These are phyloP conservation scores for Pipistrellus kuhlii DNA, from an alignment of 2,797 vertebrate species.

Conservation along the genomic window DNA sequence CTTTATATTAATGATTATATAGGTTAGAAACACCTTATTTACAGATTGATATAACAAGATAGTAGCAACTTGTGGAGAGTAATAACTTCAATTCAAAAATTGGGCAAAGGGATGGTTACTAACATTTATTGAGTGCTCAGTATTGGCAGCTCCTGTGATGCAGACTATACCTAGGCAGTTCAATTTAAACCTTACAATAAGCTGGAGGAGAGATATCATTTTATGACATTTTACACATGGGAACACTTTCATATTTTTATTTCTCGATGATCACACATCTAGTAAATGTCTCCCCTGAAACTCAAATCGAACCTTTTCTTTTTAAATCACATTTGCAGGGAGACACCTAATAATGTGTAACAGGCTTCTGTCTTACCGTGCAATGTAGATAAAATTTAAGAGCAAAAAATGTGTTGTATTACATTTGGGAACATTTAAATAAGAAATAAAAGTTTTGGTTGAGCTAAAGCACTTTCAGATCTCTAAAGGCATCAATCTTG, in stretches of 20 bases:
- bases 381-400: slow-evolving; percentile 61
- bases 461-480: slow-evolving; percentile 54
- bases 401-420: not conserved
- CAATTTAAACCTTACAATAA: slow-evolving; percentile 1
- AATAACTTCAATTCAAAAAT: not conserved
- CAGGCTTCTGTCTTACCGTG: slow-evolving; percentile 16
- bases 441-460: slow-evolving; percentile 65
- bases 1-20: not conserved
- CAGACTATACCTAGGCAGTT: not conserved
- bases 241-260: slow-evolving; percentile 66
- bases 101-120: not conserved
- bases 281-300: slow-evolving; percentile 39
- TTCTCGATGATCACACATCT: slow-evolving; percentile 51
- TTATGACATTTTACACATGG: slow-evolving; percentile 58
- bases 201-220: not conserved
- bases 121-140: not conserved
- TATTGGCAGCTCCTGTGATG: not conserved
- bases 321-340: slow-evolving; percentile 23
- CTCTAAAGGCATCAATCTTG: slow-evolving; percentile 49
- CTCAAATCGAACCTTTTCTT: slow-evolving; percentile 55
- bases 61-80: not conserved
- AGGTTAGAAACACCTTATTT: not conserved
- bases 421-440: slow-evolving; percentile 58
- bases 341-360: slow-evolving; percentile 13
- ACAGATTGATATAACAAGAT: not conserved